Conservation (phyloP, 2,888 invertebrate species). For the Frankliniella intonsa region DNA sequence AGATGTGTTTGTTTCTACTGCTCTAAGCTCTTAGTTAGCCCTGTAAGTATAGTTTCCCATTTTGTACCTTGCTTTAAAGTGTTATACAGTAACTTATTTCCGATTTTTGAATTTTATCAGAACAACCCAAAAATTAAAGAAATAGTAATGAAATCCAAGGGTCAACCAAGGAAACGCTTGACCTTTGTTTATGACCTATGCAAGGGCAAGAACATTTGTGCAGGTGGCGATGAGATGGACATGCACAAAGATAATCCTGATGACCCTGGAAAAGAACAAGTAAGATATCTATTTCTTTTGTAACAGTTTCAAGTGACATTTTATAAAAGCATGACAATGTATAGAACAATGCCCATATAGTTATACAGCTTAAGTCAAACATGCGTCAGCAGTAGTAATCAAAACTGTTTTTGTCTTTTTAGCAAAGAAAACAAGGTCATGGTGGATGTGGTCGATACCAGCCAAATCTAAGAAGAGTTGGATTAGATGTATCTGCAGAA, state of each 20-base stretch:
- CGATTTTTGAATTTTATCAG: conserved; percentile 47
- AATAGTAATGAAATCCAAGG: conserved; percentile 92
- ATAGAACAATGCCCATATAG: not conserved
- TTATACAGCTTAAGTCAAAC: not conserved
- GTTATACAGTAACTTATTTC: conserved; percentile 41
- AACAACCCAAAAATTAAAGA: conserved; percentile 90
- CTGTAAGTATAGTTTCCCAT: conserved; percentile 60
- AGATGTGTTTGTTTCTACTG: conserved; percentile 99
- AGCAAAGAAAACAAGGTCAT: conserved; percentile 64
- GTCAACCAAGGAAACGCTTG: conserved; percentile 89
- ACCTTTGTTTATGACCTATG: conserved; percentile 96
- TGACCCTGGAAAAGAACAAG: conserved; percentile 41
- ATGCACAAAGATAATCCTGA: conserved; percentile 62
- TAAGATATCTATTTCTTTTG: conserved; percentile 27
- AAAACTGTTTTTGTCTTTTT: conserved; percentile 34
- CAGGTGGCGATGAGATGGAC: conserved; percentile 98
- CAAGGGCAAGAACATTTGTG: conserved; percentile 96
- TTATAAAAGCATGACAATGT: no score
- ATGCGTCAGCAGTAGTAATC: not conserved
- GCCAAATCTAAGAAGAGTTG: conserved; percentile 82
- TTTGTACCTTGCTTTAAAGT: conserved; percentile 28
- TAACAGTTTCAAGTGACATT: not conserved
- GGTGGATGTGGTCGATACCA: conserved; percentile 99
- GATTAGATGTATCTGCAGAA: conserved; percentile 91
- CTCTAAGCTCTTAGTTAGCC: conserved; percentile 92